Conservation (phyloP, 2,888 invertebrate genomes). For the Nomada hirtipes region DNA sequence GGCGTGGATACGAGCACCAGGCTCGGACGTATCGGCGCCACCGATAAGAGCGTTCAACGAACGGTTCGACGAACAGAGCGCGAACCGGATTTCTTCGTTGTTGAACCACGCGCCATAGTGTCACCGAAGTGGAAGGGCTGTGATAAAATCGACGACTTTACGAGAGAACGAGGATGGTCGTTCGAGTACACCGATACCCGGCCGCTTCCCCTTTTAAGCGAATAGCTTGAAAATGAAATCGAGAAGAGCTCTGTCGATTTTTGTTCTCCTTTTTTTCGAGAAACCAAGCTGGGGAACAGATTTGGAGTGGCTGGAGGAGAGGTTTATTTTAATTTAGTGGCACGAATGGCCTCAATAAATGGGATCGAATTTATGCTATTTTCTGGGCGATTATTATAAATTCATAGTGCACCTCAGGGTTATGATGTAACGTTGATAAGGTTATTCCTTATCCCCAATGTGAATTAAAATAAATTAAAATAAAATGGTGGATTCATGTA, state of each 20-base stretch:
- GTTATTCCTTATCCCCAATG: too few relatives aligned
- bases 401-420: too few relatives aligned
- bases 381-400: too few relatives aligned
- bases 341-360: too few relatives aligned
- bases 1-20: slow-evolving; percentile 31
- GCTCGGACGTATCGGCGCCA: slow-evolving; percentile 58
- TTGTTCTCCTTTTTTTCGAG: not conserved
- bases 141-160: slow-evolving; percentile 37
- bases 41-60: slow-evolving; percentile 44
- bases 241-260: not conserved
- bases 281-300: too few relatives aligned
- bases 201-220: not conserved
- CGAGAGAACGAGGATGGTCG: not conserved
- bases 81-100: slow-evolving; percentile 40
- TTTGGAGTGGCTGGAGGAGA: too few relatives aligned
- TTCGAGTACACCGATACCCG: not conserved
- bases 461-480: too few relatives aligned
- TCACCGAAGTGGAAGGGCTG: slow-evolving; percentile 39
- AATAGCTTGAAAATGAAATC: not conserved
- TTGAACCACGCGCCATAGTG: slow-evolving; percentile 7
- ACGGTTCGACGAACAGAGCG: slow-evolving; percentile 5
- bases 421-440: too few relatives aligned
- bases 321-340: too few relatives aligned
- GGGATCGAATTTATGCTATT: too few relatives aligned
- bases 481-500: too few relatives aligned